Percentiles rank a stretch among this genome's conserved stretches.
These are phyloP conservation scores for Allolobophora icterica DNA, from an alignment of 2,888 invertebrate genomes.

Conservation along the genomic window DNA sequence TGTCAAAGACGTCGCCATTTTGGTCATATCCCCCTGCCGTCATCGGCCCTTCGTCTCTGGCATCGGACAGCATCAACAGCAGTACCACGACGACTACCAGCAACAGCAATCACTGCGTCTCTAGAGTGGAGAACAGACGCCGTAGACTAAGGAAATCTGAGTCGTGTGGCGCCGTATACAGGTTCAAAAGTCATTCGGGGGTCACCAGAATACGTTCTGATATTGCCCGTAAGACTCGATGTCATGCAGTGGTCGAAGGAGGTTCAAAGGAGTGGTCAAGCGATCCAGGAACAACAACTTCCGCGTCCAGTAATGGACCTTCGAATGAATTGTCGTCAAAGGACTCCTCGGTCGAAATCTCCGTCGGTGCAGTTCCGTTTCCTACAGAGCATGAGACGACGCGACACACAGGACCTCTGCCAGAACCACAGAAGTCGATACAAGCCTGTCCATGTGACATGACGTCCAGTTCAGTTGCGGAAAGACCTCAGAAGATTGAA, in stretches of 20 bases:
- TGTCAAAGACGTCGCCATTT: neutral
- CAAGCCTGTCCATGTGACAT: neutral
- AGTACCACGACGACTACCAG: neutral
- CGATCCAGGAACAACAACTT: neutral
- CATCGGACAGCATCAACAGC: neutral
- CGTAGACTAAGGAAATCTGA: neutral
- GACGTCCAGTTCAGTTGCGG: neutral
- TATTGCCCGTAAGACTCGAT: neutral
- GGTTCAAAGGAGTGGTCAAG: constrained; percentile 11
- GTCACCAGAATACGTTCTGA: neutral
- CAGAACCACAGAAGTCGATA: neutral
- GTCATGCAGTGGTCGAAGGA: neutral
- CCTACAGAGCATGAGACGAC: neutral
- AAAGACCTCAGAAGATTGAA: neutral
- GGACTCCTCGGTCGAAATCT: neutral
- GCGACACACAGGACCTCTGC: neutral
- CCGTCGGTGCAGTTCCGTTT: neutral
- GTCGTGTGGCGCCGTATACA: neutral
- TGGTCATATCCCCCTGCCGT: neutral
- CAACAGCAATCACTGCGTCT: neutral
- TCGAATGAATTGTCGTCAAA: neutral
- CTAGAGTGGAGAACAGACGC: neutral
- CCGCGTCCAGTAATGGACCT: neutral
- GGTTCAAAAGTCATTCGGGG: neutral
- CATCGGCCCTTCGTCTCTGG: neutral